phyloP scores from a whole-genome alignment of 2,888 invertebrate genomes.

The Argyresthia albistria region DNA sequence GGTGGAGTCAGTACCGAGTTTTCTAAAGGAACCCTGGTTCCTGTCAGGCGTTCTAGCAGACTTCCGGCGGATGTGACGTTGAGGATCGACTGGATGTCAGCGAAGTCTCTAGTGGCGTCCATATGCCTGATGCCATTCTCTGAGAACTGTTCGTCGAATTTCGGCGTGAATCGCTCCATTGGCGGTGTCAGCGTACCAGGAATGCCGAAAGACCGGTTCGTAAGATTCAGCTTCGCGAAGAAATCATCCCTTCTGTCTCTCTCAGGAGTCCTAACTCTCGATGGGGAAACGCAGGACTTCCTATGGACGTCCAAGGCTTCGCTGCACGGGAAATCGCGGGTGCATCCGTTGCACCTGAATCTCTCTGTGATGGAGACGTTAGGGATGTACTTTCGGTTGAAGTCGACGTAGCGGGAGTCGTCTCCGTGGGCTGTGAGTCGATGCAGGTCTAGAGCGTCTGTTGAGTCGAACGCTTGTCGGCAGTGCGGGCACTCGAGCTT shows the following conservation, averaged over 20 bases:
- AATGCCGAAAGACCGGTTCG: slow-evolving; percentile 76
- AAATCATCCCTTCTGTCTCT: slow-evolving; percentile 82
- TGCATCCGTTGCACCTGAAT: slow-evolving; percentile 80
- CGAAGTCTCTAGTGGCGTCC: slow-evolving; percentile 81
- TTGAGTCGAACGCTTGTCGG: slow-evolving; percentile 80
- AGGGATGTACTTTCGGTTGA: slow-evolving; percentile 81
- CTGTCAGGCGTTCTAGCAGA: slow-evolving; percentile 75
- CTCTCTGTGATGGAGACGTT: slow-evolving; percentile 73
- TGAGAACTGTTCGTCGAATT: slow-evolving; percentile 42
- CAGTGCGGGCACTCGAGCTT: slow-evolving; percentile 80
- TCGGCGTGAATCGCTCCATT: slow-evolving; percentile 53
- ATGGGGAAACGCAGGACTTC: slow-evolving; percentile 48
- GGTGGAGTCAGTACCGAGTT: slow-evolving; percentile 55
- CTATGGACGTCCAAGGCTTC: slow-evolving; percentile 79
- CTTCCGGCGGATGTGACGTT: slow-evolving; percentile 81
- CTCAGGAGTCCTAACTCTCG: slow-evolving; percentile 61
- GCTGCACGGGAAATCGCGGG: slow-evolving; percentile 79
- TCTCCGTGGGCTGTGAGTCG: slow-evolving; percentile 74
- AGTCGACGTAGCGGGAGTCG: slow-evolving; percentile 81
- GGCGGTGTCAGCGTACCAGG: slow-evolving; percentile 58
- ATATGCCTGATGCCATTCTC: slow-evolving; percentile 56
- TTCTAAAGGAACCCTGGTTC: slow-evolving; percentile 52
- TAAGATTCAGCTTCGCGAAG: slow-evolving; percentile 84
- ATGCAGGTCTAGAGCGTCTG: slow-evolving; percentile 80
- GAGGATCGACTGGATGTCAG: slow-evolving; percentile 88